Base-by-base conservation (phyloP, 2,113 vertebrate genomes). In the Oreochromis niloticus region DNA sequence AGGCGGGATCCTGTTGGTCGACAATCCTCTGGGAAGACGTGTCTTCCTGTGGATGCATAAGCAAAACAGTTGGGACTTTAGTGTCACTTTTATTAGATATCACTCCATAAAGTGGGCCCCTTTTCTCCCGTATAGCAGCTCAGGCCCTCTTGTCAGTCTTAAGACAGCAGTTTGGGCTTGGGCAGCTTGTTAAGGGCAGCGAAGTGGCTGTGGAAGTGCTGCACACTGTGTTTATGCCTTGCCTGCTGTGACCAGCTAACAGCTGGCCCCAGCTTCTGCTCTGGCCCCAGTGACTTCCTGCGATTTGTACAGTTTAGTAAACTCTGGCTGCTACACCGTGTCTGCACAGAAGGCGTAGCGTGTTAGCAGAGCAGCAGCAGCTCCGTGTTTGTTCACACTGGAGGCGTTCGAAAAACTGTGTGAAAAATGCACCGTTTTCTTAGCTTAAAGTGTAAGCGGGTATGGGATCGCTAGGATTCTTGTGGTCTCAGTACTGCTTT, bases 21-120 rank as follows among this genome's bases (percentile, higher is more conserved):
- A 85, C 78, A 13, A 91, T 95, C 85, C 96, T 97, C 91, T 95
- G 96, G 85, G 94, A 91, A 55, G 95, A 86, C 4, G 94, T n/a
- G 30, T 97, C 97, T 81, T 97, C 97, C 97, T 97, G 88, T 75
- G 68, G 16, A 81, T 7, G 24, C 8, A 12, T 85, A 7, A 63
- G 57, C 13, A 27, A 24, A 24, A 63, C 22, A 73, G 14, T 16
- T 78, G 11, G 46, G 48, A 50, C n/a, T 41, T 27, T 41, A 78
- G 17, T 8, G 17, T 52, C 46, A 0, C 73, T 78, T 78, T 52
- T 78, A 32, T 52, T 34, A 52, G 73, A 52, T 78, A 32, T n/a
- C 7, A 12, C 50, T 71, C 7, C 36, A 36, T 8, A 52, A 24
- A 30, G 16, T 56, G 59, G 71, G 34, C 36, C 3, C 56, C 27